phyloP scores from a whole-genome alignment of 2,113 vertebrate genomes.

The Shinisaurus crocodilurus region DNA sequence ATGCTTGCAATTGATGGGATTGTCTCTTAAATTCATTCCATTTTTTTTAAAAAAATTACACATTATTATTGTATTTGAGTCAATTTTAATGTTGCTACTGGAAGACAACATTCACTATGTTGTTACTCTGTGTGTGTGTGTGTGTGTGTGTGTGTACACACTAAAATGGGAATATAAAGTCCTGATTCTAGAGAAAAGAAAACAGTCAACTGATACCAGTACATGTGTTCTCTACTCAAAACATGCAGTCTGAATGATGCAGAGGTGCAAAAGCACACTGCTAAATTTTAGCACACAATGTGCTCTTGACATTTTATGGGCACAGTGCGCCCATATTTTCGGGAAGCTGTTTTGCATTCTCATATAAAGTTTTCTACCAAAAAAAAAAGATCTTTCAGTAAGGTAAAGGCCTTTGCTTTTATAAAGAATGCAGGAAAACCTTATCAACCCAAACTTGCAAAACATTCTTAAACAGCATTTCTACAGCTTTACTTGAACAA shows the following conservation, averaged over 20 bases:
- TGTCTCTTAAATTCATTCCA: background rate
- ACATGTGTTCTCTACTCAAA: conserved; percentile 35
- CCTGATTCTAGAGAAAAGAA: conserved; percentile 30
- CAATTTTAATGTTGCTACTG: background rate
- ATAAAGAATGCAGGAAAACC: conserved; percentile 68
- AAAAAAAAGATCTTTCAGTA: conserved; percentile 72
- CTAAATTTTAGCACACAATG: conserved; percentile 54
- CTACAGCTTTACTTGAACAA: conserved; percentile 65
- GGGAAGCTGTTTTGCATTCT: conserved; percentile 72
- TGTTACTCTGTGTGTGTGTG: fast-evolving
- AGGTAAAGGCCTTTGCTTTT: conserved; percentile 66
- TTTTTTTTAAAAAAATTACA: background rate
- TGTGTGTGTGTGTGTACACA: background rate
- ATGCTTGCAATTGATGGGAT: background rate
- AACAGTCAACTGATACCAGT: conserved; percentile 14
- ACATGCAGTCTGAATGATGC: conserved; percentile 19
- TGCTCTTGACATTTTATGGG: conserved; percentile 67
- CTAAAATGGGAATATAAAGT: conserved; percentile 49
- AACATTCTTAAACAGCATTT: conserved; percentile 63
- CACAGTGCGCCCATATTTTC: conserved; percentile 61
- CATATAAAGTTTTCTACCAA: conserved; percentile 60
- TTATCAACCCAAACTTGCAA: conserved; percentile 66
- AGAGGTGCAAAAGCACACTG: conserved; percentile 64
- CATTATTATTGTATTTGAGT: background rate
- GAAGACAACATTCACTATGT: background rate